phyloP scores from a whole-genome alignment of 1,140 invertebrate genomes.

The Tribolium castaneum region DNA sequence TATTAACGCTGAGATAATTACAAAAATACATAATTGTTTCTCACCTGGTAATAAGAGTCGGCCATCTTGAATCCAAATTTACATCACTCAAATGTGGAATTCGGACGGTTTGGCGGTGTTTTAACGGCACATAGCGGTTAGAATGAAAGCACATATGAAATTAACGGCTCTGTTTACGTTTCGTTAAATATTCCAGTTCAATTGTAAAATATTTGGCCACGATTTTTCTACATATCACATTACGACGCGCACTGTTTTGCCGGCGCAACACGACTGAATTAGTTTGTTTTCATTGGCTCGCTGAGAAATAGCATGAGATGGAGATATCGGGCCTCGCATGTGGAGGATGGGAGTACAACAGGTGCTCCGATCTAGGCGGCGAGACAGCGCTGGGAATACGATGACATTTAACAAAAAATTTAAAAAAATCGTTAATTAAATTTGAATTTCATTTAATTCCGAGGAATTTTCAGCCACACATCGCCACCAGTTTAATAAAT shows the following conservation, averaged over 20 bases:
- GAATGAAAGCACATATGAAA: slow-evolving; percentile 1
- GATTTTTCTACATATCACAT: slow-evolving; percentile 47
- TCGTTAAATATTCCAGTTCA: background rate
- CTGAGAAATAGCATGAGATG: background rate
- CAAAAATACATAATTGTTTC: slow-evolving; percentile 54
- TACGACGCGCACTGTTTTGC: slow-evolving; percentile 46
- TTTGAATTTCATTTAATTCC: no score
- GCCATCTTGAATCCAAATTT: slow-evolving; percentile 66
- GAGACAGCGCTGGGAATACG: background rate
- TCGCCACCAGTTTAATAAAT: no score
- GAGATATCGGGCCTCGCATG: background rate
- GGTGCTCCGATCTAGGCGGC: slow-evolving; percentile 20
- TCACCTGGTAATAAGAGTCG: slow-evolving; percentile 72
- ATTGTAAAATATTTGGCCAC: slow-evolving; percentile 13
- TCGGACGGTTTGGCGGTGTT: slow-evolving; percentile 36
- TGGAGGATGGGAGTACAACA: slow-evolving; percentile 13
- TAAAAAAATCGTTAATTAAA: background rate
- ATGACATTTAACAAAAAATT: background rate
- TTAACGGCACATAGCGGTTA: slow-evolving; percentile 11
- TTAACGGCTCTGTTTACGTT: background rate
- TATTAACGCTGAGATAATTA: slow-evolving; percentile 17
- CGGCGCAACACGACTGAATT: slow-evolving; percentile 47
- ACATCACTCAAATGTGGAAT: slow-evolving; percentile 47
- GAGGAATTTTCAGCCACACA: no score
- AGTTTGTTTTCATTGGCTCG: slow-evolving; percentile 31